phyloP scores from a whole-genome alignment of 2,113 vertebrate species.

The Paratilapia polleni region DNA sequence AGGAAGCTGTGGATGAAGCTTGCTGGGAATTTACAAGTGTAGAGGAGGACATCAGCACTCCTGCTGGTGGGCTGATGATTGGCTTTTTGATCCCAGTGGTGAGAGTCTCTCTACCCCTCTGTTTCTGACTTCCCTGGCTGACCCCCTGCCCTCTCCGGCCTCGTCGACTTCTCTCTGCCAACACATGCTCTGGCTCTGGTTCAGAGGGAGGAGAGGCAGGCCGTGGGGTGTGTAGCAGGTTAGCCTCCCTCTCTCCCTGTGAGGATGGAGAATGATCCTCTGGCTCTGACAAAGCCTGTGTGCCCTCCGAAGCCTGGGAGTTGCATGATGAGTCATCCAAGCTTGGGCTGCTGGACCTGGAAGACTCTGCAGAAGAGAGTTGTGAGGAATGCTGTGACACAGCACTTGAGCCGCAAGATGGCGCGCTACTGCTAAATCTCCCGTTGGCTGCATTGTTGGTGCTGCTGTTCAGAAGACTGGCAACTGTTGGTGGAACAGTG shows the following conservation, averaged over 20 bases:
- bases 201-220: slow-evolving; percentile 86
- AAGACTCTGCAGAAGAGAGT: slow-evolving; percentile 95
- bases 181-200: slow-evolving; percentile 75
- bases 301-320: slow-evolving; percentile 95
- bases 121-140: slow-evolving; percentile 68
- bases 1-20: slow-evolving; percentile 86
- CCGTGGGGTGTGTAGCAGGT: slow-evolving; percentile 80
- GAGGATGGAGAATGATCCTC: slow-evolving; percentile 81
- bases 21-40: slow-evolving; percentile 80
- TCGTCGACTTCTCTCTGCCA: slow-evolving; percentile 78
- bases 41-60: slow-evolving; percentile 85
- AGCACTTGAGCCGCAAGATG: slow-evolving; percentile 94
- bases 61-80: slow-evolving; percentile 82
- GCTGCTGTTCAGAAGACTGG: slow-evolving; percentile 73
- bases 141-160: slow-evolving; percentile 83
- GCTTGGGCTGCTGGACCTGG: slow-evolving; percentile 94
- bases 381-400: slow-evolving; percentile 98
- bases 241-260: slow-evolving; percentile 74
- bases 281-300: slow-evolving; percentile 87
- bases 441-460: slow-evolving; percentile 84
- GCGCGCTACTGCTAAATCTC: slow-evolving; percentile 88
- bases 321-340: slow-evolving; percentile 94
- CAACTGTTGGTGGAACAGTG: slow-evolving; percentile 41
- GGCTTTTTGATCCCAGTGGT: slow-evolving; percentile 83
- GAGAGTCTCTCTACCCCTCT: slow-evolving; percentile 80